Evolutionary conservation across 2,888 invertebrate species (phyloP).

Genomic region (Meghimatium bilineatum): DNA sequence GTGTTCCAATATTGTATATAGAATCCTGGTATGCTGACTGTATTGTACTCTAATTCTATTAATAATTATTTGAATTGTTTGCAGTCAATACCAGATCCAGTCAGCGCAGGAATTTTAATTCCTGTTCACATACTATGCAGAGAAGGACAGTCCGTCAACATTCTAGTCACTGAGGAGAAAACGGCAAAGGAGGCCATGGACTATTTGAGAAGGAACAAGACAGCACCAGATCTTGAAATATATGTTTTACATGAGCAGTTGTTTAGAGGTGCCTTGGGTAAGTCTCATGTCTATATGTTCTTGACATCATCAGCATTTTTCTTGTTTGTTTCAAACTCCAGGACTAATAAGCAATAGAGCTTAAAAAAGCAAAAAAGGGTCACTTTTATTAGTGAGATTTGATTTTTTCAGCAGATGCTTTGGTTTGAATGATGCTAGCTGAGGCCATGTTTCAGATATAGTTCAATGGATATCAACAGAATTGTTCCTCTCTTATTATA

Average conservation of each 20-base stretch:
- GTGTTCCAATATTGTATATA: too few relatives aligned
- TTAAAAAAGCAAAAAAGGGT: too few relatives aligned
- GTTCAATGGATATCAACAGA: too few relatives aligned
- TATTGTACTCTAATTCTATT: neutral
- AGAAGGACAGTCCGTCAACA: conserved; percentile 45
- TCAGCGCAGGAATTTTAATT: conserved; percentile 38
- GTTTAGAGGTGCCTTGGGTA: conserved; percentile 81
- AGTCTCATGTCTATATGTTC: conserved; percentile 21
- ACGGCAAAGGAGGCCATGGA: conserved; percentile 28
- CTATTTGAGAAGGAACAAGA: conserved; percentile 20
- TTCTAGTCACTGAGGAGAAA: conserved; percentile 37
- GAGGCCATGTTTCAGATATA: too few relatives aligned
- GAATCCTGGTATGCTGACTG: neutral
- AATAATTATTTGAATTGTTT: neutral
- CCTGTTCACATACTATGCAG: conserved; percentile 42
- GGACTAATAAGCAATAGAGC: too few relatives aligned
- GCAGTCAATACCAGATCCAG: conserved; percentile 17
- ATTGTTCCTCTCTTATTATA: too few relatives aligned
- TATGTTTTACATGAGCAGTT: conserved; percentile 89
- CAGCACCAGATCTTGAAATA: conserved; percentile 31
- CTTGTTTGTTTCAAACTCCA: too few relatives aligned
- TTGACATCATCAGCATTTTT: too few relatives aligned
- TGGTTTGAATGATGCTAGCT: too few relatives aligned
- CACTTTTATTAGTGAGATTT: too few relatives aligned
- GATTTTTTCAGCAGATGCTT: too few relatives aligned